Evolutionary conservation across 2,113 vertebrate species (phyloP), one percentile per base, ranked within the genome.

Genomic region (Apteryx owenii): DNA sequence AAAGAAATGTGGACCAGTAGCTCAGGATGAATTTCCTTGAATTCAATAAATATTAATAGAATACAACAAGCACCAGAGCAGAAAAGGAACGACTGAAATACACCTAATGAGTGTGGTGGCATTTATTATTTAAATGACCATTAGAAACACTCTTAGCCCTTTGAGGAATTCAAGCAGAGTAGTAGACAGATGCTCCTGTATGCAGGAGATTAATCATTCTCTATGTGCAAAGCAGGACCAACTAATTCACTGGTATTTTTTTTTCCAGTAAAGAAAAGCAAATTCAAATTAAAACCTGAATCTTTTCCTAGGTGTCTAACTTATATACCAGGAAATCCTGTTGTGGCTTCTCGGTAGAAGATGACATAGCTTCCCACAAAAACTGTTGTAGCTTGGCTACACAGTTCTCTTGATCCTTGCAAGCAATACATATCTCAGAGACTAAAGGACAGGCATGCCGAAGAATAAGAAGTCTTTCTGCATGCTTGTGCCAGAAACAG

Each of bases 21-120:
- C 94, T 88, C 81, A 78, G 93, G 78, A 95, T 88, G 65, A 79
- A 96, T 96, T 84, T 93, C 73, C 65, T 88, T 92, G 83, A 95
- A 82, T 83, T 85, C 94, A 97, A 97, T 97, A 97, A 97, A 97
- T 97, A 96, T 97, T 96, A 97, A 97, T 95, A 97, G 91, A 92
- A 79, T 89, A 90, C 96, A 97, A 95, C 90, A 97, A 95, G 89
- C 94, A 96, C 33, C 56, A 71, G 62, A 97, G 46, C 75, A 96
- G 90, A 94, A 96, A 83, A 86, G 76, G 88, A 96, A 95, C 18
- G 64, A 65, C 81, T 93, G 88, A 95, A 94, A 97, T 81, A 92
- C 84, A 53, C 61, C 80, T 82, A 94, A 97, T 96, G 85, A 95
- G 56, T 60, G 85, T 91, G 61, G 64, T 92, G 78, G 42, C 89